Conservation (phyloP, 2,888 invertebrate genomes). For the Vesta saturnalis region DNA sequence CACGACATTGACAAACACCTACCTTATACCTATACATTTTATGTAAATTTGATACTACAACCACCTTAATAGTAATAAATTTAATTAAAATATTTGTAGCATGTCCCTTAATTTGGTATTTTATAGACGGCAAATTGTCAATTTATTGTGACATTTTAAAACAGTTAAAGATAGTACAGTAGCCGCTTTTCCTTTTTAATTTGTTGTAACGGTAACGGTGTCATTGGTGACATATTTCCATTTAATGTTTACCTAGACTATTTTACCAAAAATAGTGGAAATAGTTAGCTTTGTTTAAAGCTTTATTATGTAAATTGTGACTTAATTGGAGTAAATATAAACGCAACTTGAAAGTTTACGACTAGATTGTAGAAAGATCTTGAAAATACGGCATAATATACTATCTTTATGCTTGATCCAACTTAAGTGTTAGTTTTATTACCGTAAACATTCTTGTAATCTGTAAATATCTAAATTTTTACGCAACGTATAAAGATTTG, state of each 20-base stretch:
- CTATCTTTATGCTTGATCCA: slow-evolving; percentile 9
- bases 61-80: too few relatives aligned
- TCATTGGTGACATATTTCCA: neutral
- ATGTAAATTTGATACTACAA: neutral
- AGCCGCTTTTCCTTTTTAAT: too few relatives aligned
- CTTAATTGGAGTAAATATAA: slow-evolving; percentile 12
- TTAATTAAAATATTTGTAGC: neutral
- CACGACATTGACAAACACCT: slow-evolving; percentile 11
- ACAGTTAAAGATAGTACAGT: too few relatives aligned
- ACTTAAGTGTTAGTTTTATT: neutral
- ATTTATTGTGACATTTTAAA: too few relatives aligned
- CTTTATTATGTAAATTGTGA: slow-evolving; percentile 11
- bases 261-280: neutral
- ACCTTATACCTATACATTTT: slow-evolving; percentile 1
- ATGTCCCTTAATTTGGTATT: neutral
- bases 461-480: neutral
- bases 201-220: neutral
- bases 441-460: slow-evolving; percentile 3
- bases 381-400: neutral
- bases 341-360: slow-evolving; percentile 1
- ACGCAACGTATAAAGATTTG: neutral
- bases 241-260: slow-evolving; percentile 1
- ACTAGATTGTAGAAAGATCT: slow-evolving; percentile 8
- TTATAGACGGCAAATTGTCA: too few relatives aligned
- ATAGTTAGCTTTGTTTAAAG: neutral